phyloP scores from a whole-genome alignment of 1,140 invertebrate genomes.

The Ridgeia piscesae region DNA sequence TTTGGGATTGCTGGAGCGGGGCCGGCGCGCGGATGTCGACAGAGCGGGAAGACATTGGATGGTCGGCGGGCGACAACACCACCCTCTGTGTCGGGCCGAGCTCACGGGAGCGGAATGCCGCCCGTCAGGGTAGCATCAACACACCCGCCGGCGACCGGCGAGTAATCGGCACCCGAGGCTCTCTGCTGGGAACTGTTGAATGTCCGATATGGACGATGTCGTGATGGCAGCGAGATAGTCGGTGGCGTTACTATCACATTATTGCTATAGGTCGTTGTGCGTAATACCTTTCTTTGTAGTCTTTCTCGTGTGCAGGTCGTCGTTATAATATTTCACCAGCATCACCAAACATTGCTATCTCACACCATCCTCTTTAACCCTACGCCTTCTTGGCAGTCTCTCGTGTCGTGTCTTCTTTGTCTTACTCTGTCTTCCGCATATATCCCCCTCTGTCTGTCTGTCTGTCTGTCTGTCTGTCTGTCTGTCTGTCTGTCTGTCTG shows the following conservation, averaged over 20 bases:
- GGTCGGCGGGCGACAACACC: not conserved
- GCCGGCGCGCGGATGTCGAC: not conserved
- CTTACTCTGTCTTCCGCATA: conserved; percentile 17
- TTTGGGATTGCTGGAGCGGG: not conserved
- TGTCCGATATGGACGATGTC: not conserved
- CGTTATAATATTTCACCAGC: no score
- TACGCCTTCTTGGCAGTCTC: conserved; percentile 10
- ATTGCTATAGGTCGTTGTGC: no score
- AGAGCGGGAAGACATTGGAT: not conserved
- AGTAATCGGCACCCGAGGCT: not conserved
- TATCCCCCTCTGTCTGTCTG: no score
- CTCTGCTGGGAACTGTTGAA: not conserved
- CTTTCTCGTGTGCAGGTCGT: no score
- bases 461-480: no score
- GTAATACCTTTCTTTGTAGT: no score
- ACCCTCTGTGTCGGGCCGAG: not conserved
- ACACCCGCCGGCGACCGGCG: not conserved
- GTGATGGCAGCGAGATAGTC: not conserved
- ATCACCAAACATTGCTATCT: no score
- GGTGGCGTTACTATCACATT: not conserved
- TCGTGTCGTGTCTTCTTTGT: conserved; percentile 24
- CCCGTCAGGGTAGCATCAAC: not conserved
- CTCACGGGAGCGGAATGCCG: not conserved
- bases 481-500: no score
- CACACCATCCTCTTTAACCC: no score